Percentiles rank a stretch among this genome's conserved stretches.
phyloP scores from a whole-genome alignment of 2,113 vertebrate genomes.

The Rhynchopsitta pachyrhyncha region DNA sequence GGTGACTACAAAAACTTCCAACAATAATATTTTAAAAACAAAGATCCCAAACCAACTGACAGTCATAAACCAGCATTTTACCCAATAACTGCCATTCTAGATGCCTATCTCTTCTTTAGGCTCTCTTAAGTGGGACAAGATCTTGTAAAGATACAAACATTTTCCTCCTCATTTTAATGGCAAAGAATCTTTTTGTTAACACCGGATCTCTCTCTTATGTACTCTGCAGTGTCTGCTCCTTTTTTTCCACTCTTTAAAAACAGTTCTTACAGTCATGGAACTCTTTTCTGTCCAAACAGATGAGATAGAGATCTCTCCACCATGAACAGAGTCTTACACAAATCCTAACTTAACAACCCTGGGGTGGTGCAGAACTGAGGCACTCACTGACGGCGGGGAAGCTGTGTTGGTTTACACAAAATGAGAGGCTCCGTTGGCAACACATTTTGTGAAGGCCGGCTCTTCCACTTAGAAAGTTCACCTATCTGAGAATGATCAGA shows the following conservation, averaged over 20 bases:
- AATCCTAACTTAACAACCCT: neutral
- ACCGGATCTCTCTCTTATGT: neutral
- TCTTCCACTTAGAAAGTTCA: neutral
- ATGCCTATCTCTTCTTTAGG: constrained; percentile 35
- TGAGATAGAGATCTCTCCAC: neutral
- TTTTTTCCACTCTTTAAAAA: neutral
- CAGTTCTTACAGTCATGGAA: neutral
- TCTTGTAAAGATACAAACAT: constrained; percentile 51
- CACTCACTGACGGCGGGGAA: neutral
- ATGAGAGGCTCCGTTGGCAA: neutral
- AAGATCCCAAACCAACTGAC: neutral
- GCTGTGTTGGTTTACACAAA: neutral
- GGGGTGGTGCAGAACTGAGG: neutral
- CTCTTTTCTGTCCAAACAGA: neutral
- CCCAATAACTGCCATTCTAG: neutral
- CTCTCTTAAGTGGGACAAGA: constrained; percentile 7
- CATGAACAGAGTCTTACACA: neutral
- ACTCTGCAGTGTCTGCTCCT: neutral
- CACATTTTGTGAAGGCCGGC: neutral
- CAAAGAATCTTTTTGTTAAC: constrained; percentile 24
- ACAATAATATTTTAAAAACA: neutral
- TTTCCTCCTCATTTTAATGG: constrained; percentile 20
- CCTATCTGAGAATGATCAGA: neutral
- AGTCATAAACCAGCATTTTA: constrained; percentile 31
- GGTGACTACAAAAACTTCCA: neutral